A percentile compares a stretch with the other conserved stretches of the same genome.
phyloP scores from a whole-genome alignment of 2,113 vertebrate species.

The Prinia subflava region DNA sequence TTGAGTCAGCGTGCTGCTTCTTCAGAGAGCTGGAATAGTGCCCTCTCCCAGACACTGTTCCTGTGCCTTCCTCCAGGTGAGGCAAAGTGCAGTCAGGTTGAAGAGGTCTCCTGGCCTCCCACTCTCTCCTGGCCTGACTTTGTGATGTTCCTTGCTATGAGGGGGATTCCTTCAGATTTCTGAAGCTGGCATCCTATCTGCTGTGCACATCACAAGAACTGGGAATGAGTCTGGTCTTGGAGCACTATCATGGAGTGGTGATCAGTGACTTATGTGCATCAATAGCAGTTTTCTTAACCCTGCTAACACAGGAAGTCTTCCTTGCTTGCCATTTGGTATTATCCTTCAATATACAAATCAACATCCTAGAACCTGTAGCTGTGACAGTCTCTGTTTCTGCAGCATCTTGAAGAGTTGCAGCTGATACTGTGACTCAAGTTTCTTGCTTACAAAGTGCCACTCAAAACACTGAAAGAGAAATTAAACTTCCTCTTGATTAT shows the following conservation, averaged over 20 bases:
- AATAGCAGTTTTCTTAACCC: background rate
- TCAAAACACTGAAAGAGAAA: background rate
- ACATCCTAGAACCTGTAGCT: background rate
- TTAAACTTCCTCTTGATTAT: background rate
- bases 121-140: background rate
- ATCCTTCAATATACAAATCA: background rate
- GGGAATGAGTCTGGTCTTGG: background rate
- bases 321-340: background rate
- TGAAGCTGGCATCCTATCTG: background rate
- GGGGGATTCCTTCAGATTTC: background rate
- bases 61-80: background rate
- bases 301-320: background rate
- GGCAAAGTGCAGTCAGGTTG: background rate
- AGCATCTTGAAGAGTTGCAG: background rate
- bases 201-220: background rate
- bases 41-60: background rate
- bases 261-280: background rate
- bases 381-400: background rate
- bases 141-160: background rate
- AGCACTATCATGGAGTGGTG: fast-evolving
- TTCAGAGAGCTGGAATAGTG: background rate
- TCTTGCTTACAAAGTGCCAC: background rate
- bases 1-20: background rate
- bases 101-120: background rate
- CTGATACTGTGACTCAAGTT: background rate